Percentiles rank a stretch among this genome's conserved stretches.
Evolutionary conservation across 2,113 vertebrate species (phyloP).

Genomic region (Lepisosteus oculatus): DNA sequence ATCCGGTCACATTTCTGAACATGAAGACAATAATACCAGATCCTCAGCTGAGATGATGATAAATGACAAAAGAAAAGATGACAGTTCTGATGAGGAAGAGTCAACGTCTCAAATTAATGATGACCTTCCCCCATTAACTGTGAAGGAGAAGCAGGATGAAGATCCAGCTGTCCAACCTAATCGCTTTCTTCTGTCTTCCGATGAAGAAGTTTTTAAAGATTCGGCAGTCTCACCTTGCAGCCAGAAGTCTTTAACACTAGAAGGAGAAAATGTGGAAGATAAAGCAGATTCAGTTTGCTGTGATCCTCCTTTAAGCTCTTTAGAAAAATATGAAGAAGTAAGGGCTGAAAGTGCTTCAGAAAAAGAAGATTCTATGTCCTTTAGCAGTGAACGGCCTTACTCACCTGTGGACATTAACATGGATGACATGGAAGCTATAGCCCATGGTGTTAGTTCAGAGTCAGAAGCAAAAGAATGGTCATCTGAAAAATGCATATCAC

Average conservation of each 20-base stretch:
- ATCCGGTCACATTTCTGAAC: background rate
- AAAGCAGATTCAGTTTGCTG: constrained; percentile 15
- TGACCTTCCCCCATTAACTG: background rate
- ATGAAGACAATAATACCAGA: background rate
- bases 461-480: constrained; percentile 11
- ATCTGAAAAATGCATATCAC: constrained; percentile 6
- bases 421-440: constrained; percentile 31
- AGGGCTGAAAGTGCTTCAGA: constrained; percentile 14
- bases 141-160: background rate
- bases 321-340: constrained; percentile 14
- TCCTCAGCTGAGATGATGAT: background rate
- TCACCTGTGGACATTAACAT: constrained; percentile 14
- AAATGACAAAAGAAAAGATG: background rate
- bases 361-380: constrained; percentile 26
- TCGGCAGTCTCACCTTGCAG: constrained; percentile 27
- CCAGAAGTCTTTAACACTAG: constrained; percentile 24
- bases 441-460: background rate
- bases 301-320: constrained; percentile 7
- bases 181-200: constrained; percentile 20
- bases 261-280: constrained; percentile 19
- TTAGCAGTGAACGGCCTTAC: constrained; percentile 16
- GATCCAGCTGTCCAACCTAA: background rate
- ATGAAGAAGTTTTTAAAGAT: constrained; percentile 13
- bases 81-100: background rate
- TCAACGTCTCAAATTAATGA: background rate